phyloP scores from a whole-genome alignment of 2,797 vertebrate genomes.

The Monodelphis domestica region DNA sequence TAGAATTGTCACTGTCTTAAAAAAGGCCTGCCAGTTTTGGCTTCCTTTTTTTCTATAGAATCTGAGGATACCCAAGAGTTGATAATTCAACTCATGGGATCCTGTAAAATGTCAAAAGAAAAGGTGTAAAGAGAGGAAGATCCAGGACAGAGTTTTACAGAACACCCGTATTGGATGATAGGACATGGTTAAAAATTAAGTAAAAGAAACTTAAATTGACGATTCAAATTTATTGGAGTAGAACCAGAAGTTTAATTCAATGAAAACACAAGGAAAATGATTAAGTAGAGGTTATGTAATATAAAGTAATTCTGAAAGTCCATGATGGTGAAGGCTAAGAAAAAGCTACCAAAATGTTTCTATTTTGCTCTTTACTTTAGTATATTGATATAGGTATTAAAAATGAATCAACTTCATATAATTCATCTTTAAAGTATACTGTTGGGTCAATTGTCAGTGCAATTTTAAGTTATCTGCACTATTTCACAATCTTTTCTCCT shows the following conservation, averaged over 20 bases:
- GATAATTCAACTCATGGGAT: not conserved
- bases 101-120: not conserved
- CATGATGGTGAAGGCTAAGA: not conserved
- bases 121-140: not conserved
- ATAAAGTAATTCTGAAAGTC: not conserved
- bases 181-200: not conserved
- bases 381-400: not conserved
- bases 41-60: not conserved
- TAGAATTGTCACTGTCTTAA: not conserved
- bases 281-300: not conserved
- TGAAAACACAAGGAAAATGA: not conserved
- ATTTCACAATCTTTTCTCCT: not conserved
- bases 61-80: not conserved
- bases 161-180: not conserved
- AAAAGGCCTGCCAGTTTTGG: not conserved
- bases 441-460: not conserved
- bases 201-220: not conserved
- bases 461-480: not conserved
- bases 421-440: not conserved
- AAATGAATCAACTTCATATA: not conserved
- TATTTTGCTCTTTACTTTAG: not conserved
- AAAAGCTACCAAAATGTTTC: not conserved
- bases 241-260: too few species aligned
- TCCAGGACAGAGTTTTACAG: not conserved
- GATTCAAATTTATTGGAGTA: not conserved